Evolutionary conservation across 2,113 vertebrate genomes (phyloP).

Genomic region (Caranx ignobilis): DNA sequence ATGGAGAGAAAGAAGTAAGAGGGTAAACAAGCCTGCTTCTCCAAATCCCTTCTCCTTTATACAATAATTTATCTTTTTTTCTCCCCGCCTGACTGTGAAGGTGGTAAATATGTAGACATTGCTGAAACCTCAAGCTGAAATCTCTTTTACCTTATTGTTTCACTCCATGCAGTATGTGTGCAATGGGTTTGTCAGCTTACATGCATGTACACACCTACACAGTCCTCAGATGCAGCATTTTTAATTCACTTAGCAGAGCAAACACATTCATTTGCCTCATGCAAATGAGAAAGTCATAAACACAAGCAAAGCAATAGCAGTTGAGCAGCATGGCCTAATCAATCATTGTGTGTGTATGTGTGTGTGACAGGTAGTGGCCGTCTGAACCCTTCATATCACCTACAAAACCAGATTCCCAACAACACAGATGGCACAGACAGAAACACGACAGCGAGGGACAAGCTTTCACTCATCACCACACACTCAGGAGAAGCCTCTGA

Average conservation of each 20-base stretch:
- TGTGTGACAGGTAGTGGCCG: constrained; percentile 36
- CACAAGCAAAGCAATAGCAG: constrained; percentile 53
- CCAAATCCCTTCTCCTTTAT: neutral
- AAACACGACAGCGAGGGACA: constrained; percentile 46
- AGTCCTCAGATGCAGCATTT: constrained; percentile 31
- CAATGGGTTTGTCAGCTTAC: constrained; percentile 1
- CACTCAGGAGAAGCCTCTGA: constrained; percentile 65
- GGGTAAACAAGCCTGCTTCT: neutral
- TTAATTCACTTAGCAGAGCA: constrained; percentile 62
- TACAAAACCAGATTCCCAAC: constrained; percentile 54
- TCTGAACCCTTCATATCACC: constrained; percentile 47
- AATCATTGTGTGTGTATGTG: constrained; percentile 44
- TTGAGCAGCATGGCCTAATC: constrained; percentile 52
- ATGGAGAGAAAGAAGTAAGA: neutral
- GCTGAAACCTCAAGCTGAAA: neutral
- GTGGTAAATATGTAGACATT: neutral
- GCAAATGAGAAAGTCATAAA: constrained; percentile 66
- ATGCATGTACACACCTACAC: neutral
- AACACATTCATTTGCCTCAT: constrained; percentile 55
- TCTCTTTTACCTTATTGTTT: neutral
- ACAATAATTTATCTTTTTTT: neutral
- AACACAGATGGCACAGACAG: constrained; percentile 71
- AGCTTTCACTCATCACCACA: constrained; percentile 55
- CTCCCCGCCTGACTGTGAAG: neutral
- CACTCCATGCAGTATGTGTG: neutral